Conservation (phyloP, 2,888 invertebrate genomes). For the Cephus nigrinus region DNA sequence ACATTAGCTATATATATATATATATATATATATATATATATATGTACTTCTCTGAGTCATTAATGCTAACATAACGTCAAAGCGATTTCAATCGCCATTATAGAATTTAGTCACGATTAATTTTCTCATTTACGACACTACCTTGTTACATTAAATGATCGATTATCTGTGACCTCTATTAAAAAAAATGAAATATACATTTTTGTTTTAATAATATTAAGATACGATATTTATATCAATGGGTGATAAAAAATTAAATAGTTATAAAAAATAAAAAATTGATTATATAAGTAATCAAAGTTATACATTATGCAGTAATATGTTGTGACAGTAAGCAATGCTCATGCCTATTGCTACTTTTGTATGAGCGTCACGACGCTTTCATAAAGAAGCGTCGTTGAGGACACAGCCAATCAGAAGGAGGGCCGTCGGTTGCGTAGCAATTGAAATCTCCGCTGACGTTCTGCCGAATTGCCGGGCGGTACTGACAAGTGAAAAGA, state of each 20-base stretch:
- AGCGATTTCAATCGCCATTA: background rate
- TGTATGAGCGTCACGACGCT: background rate
- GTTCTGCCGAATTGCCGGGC: background rate
- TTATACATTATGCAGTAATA: no score
- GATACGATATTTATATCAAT: background rate
- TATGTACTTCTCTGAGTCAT: background rate
- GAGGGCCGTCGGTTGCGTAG: background rate
- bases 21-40: background rate
- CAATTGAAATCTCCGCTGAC: background rate
- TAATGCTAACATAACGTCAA: background rate
- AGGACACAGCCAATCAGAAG: background rate
- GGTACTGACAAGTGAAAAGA: background rate
- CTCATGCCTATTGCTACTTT: background rate
- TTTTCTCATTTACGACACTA: background rate
- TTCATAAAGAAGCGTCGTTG: background rate
- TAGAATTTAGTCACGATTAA: background rate
- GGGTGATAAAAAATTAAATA: background rate
- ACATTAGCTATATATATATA: background rate
- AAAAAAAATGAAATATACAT: background rate
- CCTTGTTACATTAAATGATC: background rate
- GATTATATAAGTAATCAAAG: no score
- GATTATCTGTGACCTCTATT: background rate
- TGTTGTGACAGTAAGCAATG: no score
- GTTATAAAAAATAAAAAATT: no score
- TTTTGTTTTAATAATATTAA: background rate